Conservation (phyloP, 2,888 invertebrate species). For the Oscheius myriophilus region DNA sequence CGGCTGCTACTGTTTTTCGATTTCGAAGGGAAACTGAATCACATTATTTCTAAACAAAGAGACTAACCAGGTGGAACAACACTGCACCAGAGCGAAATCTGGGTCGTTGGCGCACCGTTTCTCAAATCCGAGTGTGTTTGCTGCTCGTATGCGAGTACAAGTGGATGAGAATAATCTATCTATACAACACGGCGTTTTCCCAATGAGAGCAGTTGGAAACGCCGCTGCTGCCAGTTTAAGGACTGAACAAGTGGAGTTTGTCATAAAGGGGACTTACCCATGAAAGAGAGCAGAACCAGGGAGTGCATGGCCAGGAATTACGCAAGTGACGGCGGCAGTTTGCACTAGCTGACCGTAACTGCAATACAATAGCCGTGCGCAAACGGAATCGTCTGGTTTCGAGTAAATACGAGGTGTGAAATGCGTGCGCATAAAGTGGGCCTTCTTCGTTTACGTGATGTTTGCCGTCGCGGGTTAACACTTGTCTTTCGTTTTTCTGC, state of each 20-base stretch:
- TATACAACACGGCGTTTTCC: constrained; percentile 66
- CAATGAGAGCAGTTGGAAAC: constrained; percentile 34
- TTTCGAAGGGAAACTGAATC: constrained; percentile 47
- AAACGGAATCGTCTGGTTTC: constrained; percentile 25
- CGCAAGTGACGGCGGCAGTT: no score
- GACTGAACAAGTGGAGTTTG: background rate
- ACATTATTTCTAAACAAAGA: background rate
- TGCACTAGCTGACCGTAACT: constrained; percentile 21
- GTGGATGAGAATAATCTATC: constrained; percentile 61
- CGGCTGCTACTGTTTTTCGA: constrained; percentile 25
- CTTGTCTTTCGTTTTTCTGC: constrained; percentile 11
- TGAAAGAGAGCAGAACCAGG: background rate
- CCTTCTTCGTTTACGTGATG: constrained; percentile 15
- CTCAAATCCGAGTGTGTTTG: constrained; percentile 46
- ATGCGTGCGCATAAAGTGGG: constrained; percentile 26
- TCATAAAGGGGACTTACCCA: constrained; percentile 5
- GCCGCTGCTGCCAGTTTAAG: constrained; percentile 1
- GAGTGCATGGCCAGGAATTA: constrained; percentile 13
- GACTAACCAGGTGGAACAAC: constrained; percentile 62
- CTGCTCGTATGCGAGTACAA: constrained; percentile 53
- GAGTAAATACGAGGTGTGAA: constrained; percentile 35
- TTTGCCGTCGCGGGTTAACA: constrained; percentile 24
- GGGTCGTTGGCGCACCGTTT: constrained; percentile 59
- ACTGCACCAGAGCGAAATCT: constrained; percentile 67
- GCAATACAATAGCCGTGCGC: constrained; percentile 30